phyloP scores from a whole-genome alignment of 2,113 vertebrate species.

The Butorides virescens region DNA sequence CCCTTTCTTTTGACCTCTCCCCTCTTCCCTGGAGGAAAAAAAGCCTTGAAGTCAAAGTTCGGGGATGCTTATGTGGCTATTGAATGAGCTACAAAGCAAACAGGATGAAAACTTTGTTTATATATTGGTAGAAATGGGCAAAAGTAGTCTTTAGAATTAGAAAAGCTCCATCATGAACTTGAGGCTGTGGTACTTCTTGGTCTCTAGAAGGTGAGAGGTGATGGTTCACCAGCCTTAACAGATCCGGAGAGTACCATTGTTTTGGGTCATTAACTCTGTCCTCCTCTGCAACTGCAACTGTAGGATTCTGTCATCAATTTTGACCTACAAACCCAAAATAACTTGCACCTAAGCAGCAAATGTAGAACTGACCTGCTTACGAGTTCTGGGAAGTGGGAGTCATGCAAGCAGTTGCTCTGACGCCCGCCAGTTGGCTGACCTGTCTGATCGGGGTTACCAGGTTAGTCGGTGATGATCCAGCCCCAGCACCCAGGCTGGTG shows the following conservation, averaged over 20 bases:
- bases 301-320: neutral
- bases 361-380: neutral
- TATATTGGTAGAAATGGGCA: neutral
- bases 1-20: neutral
- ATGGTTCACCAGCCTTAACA: neutral
- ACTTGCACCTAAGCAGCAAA: neutral
- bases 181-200: neutral
- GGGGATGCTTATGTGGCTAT: neutral
- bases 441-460: neutral
- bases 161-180: neutral
- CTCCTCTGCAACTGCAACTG: neutral
- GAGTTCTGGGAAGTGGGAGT: neutral
- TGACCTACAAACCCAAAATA: neutral
- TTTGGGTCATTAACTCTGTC: neutral
- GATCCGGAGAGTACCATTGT: neutral
- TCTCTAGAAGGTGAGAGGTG: neutral
- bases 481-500: neutral
- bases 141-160: neutral
- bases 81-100: neutral
- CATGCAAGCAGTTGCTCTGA: neutral
- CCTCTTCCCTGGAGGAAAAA: neutral
- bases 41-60: neutral
- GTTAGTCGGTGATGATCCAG: neutral
- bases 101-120: neutral
- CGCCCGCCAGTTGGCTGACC: accelerated